Percentiles rank a stretch among this genome's conserved stretches.
phyloP scores from a whole-genome alignment of 2,888 invertebrate genomes.

The Lycaena phlaeas region DNA sequence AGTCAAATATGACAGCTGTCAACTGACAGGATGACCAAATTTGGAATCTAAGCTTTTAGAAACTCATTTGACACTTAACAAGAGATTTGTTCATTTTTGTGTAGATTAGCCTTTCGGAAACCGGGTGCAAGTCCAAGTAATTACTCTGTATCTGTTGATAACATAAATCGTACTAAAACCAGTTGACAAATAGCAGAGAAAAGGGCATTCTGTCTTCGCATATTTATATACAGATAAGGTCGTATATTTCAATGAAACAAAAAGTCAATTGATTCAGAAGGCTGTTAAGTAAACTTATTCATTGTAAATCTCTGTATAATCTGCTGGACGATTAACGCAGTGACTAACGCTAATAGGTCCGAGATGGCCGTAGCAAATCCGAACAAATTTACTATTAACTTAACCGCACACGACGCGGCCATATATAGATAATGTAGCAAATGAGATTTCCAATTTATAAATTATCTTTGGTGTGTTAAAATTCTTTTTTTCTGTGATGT shows the following conservation, averaged over 20 bases:
- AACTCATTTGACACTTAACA: too few relatives aligned
- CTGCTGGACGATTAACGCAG: constrained; percentile 35
- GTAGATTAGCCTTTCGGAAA: too few relatives aligned
- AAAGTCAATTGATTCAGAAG: constrained; percentile 1
- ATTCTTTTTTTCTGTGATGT: background rate
- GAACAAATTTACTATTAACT: constrained; percentile 44
- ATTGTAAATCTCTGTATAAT: constrained; percentile 38
- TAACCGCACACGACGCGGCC: constrained; percentile 37
- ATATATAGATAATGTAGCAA: background rate
- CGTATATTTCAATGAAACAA: background rate
- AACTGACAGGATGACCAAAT: too few relatives aligned
- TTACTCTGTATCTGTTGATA: too few relatives aligned
- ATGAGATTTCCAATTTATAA: background rate
- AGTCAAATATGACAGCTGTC: too few relatives aligned
- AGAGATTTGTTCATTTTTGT: too few relatives aligned
- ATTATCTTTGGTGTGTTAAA: background rate
- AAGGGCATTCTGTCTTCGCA: too few relatives aligned
- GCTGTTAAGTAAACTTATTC: constrained; percentile 8
- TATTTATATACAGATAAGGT: background rate
- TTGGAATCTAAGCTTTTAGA: too few relatives aligned
- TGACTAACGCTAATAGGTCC: constrained; percentile 45
- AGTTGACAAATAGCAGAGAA: too few relatives aligned
- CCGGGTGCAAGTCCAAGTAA: too few relatives aligned
- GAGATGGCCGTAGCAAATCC: constrained; percentile 45
- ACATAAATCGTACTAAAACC: too few relatives aligned